phyloP scores from a whole-genome alignment of 2,888 invertebrate genomes.

The Selenia dentaria region DNA sequence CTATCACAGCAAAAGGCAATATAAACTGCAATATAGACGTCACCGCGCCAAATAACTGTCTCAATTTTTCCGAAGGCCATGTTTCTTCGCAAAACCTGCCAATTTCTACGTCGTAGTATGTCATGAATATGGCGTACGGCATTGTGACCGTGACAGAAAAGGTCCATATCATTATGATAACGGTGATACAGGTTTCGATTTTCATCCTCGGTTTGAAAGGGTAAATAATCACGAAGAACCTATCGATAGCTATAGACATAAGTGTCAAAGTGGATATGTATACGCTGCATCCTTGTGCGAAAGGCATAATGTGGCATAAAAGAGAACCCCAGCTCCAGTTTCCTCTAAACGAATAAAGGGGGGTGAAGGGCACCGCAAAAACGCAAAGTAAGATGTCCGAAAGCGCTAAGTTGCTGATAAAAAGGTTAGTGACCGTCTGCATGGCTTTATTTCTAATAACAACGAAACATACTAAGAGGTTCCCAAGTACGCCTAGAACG shows the following conservation, averaged over 20 bases:
- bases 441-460: constrained; percentile 96
- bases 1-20: constrained; percentile 96
- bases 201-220: constrained; percentile 97
- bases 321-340: constrained; percentile 97
- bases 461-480: constrained; percentile 96
- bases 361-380: constrained; percentile 98
- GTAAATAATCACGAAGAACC: constrained; percentile 98
- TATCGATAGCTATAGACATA: constrained; percentile 98
- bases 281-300: constrained; percentile 97
- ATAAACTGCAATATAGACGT: constrained; percentile 97
- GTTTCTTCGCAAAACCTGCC: constrained; percentile 91
- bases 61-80: constrained; percentile 94
- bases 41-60: constrained; percentile 92
- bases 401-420: constrained; percentile 97
- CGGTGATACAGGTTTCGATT: constrained; percentile 91
- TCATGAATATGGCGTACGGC: constrained; percentile 96
- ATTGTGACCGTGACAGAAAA: constrained; percentile 94
- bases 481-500: constrained; percentile 94
- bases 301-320: constrained; percentile 96
- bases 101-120: constrained; percentile 74
- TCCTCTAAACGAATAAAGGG: constrained; percentile 95
- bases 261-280: constrained; percentile 98
- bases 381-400: constrained; percentile 97
- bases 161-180: constrained; percentile 96
- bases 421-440: constrained; percentile 99